Conservation (phyloP, 2,888 invertebrate genomes). For the Diarsia dahlii region DNA sequence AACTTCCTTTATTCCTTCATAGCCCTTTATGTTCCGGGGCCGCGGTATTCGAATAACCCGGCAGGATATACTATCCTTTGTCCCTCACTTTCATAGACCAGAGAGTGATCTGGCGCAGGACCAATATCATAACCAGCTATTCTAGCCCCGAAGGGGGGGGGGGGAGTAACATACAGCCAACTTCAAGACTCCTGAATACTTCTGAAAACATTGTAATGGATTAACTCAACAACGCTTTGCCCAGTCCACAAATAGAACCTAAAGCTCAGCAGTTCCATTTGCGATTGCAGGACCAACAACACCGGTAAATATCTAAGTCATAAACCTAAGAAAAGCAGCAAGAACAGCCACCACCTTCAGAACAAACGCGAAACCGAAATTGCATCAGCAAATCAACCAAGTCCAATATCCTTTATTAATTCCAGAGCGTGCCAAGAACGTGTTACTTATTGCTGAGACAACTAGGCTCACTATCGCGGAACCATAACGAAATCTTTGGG, state of each 20-base stretch:
- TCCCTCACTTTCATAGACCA: not conserved
- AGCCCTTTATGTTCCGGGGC: too few species aligned
- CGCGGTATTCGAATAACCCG: too few species aligned
- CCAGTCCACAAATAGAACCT: too few species aligned
- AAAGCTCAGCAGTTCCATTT: not conserved
- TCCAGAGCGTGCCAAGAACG: constrained; percentile 70
- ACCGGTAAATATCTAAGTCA: too few species aligned
- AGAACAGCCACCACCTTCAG: not conserved
- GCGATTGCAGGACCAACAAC: not conserved
- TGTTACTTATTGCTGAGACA: constrained; percentile 72
- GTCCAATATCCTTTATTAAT: constrained; percentile 60
- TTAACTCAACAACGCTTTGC: too few species aligned
- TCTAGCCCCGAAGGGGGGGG: too few species aligned
- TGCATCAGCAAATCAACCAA: constrained; percentile 57
- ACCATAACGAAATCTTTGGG: constrained; percentile 75
- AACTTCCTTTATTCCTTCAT: too few species aligned
- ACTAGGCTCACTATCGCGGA: constrained; percentile 52
- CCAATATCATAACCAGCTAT: not conserved
- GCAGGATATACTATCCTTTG: too few species aligned
- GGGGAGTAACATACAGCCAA: too few species aligned
- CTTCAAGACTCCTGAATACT: not conserved
- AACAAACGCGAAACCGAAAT: constrained; percentile 37
- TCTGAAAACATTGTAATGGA: not conserved
- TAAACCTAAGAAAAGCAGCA: not conserved
- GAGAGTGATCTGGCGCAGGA: not conserved